Base-by-base conservation (phyloP, 2,888 invertebrate genomes). In the Plusia festucae region DNA sequence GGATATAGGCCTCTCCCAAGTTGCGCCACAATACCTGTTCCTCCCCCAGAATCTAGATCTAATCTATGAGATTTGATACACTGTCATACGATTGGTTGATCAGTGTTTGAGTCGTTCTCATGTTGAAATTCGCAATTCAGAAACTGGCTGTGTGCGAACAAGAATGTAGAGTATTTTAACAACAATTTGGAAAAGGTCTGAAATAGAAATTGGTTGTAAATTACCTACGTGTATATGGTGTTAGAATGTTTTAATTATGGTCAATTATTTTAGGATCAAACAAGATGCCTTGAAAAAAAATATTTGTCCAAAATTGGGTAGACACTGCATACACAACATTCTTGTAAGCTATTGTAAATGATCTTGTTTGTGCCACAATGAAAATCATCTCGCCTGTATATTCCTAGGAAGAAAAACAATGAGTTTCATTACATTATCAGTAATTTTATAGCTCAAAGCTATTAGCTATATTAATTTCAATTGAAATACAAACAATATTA, bases 351-450 rank as follows among this genome's bases (percentile, higher is more conserved):
- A 3, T 49, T 49, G 11, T 49, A 20, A 11, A 20, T 40, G 5
- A 6, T 40, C 1, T 40, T 40, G n/a, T 0, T n/a, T n/a, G 1
- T 40, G n/a, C 13, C n/a, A n/a, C 5, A n/a, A n/a, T 40, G 40
- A 40, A n/a, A 7, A 40, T 40, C 40, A 40, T 40, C 40, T n/a
- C 15, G 40, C n/a, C n/a, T 40, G 4, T n/a, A 40, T 40, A n/a
- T 40, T 7, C 40, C 5, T n/a, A 6, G 40, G 40, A 40, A 40
- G 40, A 62, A 49, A 44, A 51, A 51, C 16, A 57, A 32, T 62
- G 63, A 65, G 60, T 61, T n/a, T n/a, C n/a, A n/a, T n/a, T 40
- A 54, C 34, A 30, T 64, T 77, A 77, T 77, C 77, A 60, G 20
- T 49, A 11, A 53, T 55, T 54, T 62, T 32, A 64, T 68, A 66